These are phyloP conservation scores for Pelecanoides urinatrix DNA, from an alignment of 2,113 vertebrate genomes.

Conservation along the genomic window DNA sequence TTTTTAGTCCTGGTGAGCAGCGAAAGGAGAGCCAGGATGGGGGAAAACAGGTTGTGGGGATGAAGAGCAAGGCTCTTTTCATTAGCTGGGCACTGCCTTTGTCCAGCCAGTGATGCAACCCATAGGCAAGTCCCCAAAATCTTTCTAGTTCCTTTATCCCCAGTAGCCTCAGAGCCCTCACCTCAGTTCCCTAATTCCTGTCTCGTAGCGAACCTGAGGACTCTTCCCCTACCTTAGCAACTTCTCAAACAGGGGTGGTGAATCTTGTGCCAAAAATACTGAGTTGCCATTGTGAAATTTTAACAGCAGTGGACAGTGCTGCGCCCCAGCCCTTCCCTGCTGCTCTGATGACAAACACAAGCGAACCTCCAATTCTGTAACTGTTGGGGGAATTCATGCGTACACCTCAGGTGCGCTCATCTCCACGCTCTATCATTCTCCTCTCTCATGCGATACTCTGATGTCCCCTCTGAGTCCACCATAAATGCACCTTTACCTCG, in stretches of 20 bases:
- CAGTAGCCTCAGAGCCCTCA: background rate
- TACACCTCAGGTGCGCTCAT: background rate
- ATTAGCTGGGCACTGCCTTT: background rate
- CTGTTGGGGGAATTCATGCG: background rate
- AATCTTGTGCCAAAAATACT: background rate
- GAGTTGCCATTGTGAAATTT: background rate
- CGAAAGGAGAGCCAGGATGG: background rate
- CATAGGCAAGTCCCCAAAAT: background rate
- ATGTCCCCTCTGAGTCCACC: background rate
- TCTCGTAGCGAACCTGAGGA: background rate
- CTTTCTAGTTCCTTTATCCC: background rate
- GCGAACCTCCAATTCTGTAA: background rate
- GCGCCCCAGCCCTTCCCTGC: background rate
- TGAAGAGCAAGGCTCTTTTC: background rate
- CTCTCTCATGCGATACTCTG: background rate
- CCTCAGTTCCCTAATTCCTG: background rate
- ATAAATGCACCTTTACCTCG: background rate
- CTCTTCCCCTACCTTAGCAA: background rate
- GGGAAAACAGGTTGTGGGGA: background rate
- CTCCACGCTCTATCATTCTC: rapidly evolving
- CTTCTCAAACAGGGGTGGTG: background rate
- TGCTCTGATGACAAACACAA: background rate
- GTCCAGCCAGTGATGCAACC: background rate
- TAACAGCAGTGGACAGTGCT: background rate
- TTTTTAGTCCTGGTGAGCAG: background rate